These are phyloP conservation scores for Cephalopholis sonnerati DNA, from an alignment of 2,113 vertebrate species.

Conservation along the genomic window DNA sequence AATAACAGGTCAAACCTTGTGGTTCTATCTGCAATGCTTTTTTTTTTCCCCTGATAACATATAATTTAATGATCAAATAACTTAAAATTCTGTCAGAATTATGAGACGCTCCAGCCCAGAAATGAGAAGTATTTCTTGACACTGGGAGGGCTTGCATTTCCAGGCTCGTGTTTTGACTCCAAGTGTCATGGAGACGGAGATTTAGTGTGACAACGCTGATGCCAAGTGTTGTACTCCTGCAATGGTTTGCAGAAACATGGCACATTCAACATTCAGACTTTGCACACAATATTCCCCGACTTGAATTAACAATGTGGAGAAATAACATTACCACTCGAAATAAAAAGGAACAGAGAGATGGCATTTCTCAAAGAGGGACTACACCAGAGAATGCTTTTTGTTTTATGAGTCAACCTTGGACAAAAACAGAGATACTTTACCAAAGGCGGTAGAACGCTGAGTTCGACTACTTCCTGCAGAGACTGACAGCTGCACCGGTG, in stretches of 20 bases:
- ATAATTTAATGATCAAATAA: constrained; percentile 36
- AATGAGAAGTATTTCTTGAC: constrained; percentile 40
- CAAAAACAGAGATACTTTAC: constrained; percentile 30
- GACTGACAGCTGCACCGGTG: constrained; percentile 28
- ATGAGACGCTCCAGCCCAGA: constrained; percentile 4
- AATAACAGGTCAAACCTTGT: constrained; percentile 15
- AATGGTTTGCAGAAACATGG: constrained; percentile 71
- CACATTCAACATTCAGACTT: constrained; percentile 56
- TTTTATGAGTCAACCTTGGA: constrained; percentile 36
- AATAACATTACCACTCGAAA: constrained; percentile 20
- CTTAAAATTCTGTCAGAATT: constrained; percentile 38
- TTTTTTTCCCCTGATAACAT: constrained; percentile 12
- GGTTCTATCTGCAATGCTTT: background rate
- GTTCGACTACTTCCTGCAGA: constrained; percentile 38
- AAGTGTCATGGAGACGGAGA: constrained; percentile 74
- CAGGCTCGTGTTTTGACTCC: constrained; percentile 74
- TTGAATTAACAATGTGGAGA: constrained; percentile 39
- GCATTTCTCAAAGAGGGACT: background rate
- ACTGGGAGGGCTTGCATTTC: constrained; percentile 58
- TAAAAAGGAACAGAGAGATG: constrained; percentile 11
- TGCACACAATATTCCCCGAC: constrained; percentile 35
- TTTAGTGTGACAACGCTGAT: constrained; percentile 78
- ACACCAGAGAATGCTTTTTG: background rate
- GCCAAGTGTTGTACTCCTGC: constrained; percentile 66
- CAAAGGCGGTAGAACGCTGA: constrained; percentile 13